Conservation (phyloP, 2,888 invertebrate species). For the Odontocerum albicorne region DNA sequence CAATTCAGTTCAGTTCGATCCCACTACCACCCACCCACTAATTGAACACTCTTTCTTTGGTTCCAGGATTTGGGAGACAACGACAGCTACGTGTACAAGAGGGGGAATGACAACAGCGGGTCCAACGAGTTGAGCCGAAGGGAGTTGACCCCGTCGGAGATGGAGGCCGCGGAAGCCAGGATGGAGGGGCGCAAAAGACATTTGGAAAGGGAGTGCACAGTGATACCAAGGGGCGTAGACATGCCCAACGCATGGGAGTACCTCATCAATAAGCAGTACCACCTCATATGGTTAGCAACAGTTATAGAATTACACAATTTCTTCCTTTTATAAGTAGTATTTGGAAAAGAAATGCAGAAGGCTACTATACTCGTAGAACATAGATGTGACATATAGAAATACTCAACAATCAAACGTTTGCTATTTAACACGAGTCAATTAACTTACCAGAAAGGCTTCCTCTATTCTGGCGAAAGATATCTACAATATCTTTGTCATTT, state of each 20-base stretch:
- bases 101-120: conserved; percentile 44
- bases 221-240: conserved; percentile 51
- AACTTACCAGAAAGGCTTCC: no score
- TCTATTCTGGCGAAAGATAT: no score
- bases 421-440: no score
- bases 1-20: no score
- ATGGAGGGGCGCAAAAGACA: conserved; percentile 61
- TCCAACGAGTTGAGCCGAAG: conserved; percentile 42
- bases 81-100: conserved; percentile 43
- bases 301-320: no score
- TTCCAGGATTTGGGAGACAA: conserved; percentile 56
- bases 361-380: no score
- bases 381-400: no score
- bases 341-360: no score
- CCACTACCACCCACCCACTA: no score
- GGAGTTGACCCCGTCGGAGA: conserved; percentile 52
- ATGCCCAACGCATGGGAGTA: conserved; percentile 86
- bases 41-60: conserved; percentile 29
- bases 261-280: conserved; percentile 76
- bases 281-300: conserved; percentile 73
- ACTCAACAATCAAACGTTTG: no score
- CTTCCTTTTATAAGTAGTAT: no score
- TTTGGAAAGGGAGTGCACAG: conserved; percentile 61
- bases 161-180: conserved; percentile 61
- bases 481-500: no score